Base-by-base conservation (phyloP, 2,797 vertebrate species). In the Tapera naevia region DNA sequence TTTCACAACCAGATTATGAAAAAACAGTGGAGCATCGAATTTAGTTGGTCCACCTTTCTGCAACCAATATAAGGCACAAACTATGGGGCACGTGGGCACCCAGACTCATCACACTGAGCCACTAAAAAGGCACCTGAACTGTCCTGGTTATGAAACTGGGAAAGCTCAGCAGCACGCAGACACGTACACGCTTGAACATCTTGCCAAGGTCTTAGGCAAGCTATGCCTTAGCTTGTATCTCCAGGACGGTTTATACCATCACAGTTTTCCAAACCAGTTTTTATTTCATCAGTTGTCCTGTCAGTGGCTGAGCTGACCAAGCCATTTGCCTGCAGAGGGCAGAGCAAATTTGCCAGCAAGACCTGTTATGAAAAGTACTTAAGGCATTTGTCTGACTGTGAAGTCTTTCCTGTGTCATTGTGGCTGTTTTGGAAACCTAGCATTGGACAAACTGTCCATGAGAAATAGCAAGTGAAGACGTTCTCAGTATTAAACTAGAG, bases 321-420 rank as follows among this genome's bases (percentile, higher is more conserved):
- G 69, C 50, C 24, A 25, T 35, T 48, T 58, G 35, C 87, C 74
- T 67, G 71, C 75, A 71, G 72, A 82, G 45, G 78, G 58, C 58
- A 91, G 46, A 86, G 41, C 25, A 61, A 48, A 35, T 82, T 82
- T 80, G 57, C 72, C 50, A 82, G 53, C 46, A 74, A 73, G 71
- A 33, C 9, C 21, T 46, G 23, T n/a, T 51, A 25, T 1, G 11
- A 82, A 66, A 90, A 74, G 51, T 30, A 62, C 35, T 50, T 48
- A 13, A 86, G 13, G 46, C 35, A 54, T 56, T 89, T 86, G 23
- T 61, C 39, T 65, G 58, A 46, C 15, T 27, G 18, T 8, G 57
- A 62, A 48, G 19, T 53, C 6, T 64, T 27, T 80, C 33, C 21
- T 4, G 3, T 35, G 37, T 46, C 57, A 70, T 6, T 80, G 60